Evolutionary conservation across 1,140 invertebrate genomes (phyloP).

Genomic region (Aphidius ervi): DNA sequence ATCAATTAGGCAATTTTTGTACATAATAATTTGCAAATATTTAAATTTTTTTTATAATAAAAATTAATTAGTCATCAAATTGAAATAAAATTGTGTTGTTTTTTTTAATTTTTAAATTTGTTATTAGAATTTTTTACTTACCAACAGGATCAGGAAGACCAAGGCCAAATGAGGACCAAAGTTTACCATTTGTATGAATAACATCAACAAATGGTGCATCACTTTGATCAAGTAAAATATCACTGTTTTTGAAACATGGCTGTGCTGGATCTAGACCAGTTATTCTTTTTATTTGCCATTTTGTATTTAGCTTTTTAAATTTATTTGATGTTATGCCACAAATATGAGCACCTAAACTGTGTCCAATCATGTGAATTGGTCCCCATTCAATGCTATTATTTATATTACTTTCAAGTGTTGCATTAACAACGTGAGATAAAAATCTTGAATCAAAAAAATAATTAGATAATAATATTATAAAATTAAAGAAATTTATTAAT

Average conservation of each 20-base stretch:
- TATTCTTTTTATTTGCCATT: constrained; percentile 44
- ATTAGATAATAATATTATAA: background rate
- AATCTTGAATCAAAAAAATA: constrained; percentile 27
- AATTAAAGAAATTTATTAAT: background rate
- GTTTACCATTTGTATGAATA: constrained; percentile 62
- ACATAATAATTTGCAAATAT: too few relatives aligned
- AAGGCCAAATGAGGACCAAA: constrained; percentile 53
- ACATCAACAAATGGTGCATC: constrained; percentile 68
- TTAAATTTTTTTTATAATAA: too few relatives aligned
- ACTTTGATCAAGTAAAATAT: constrained; percentile 50
- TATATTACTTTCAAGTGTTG: constrained; percentile 18
- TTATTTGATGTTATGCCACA: constrained; percentile 56
- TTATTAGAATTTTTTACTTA: too few relatives aligned
- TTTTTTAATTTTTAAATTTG: too few relatives aligned
- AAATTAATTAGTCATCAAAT: background rate
- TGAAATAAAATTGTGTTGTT: background rate
- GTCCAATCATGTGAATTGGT: constrained; percentile 57
- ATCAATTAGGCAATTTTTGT: too few relatives aligned
- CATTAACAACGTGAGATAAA: constrained; percentile 32
- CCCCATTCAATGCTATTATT: constrained; percentile 27
- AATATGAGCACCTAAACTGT: constrained; percentile 63
- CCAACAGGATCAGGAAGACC: constrained; percentile 56
- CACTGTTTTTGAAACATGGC: constrained; percentile 57
- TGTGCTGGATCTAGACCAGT: constrained; percentile 62
- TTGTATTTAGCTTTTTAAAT: constrained; percentile 40